Evolutionary conservation across 2,113 vertebrate genomes (phyloP), one percentile per base, ranked within the genome.

Genomic region (Cebus imitator): DNA sequence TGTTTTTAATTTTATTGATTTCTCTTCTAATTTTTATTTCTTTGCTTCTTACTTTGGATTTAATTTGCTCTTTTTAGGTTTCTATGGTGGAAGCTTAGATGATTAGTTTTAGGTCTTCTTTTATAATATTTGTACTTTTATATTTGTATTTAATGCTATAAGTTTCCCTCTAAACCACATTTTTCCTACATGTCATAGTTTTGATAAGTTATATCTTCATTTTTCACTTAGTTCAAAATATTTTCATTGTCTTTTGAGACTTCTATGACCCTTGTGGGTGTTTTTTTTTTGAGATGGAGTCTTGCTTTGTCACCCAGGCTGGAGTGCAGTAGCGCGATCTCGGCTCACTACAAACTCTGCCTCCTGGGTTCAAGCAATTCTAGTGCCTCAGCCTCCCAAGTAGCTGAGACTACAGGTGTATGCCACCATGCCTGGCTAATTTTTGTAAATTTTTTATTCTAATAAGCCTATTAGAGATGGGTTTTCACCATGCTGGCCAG

Each of bases 201-300:
- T 43, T 87, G 48, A 18, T 85, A 35, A 58, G 13, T 85, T 92
- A 12, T 61, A 12, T 94, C 87, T 94, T 82, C 18, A 43, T 87
- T 87, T 87, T 93, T 87, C 37, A 27, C 40, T 80, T 85, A 61
- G 68, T 84, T 93, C 30, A 94, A 52, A 89, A 66, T 83, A 75
- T 43, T 89, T 52, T 43, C 43, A 61, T n/a, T 58, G 64, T 82
- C 35, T 40, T 43, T 40, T 30, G 20, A 75, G 35, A 40, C 23
- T 81, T 88, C 35, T 61, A 32, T 72, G 23, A 55, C 61, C 12
- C 12, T 64, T 64, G 27, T 64, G 12, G 5, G 2, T 14, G 13
- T 13, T 30, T 30, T 5, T 61, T 61, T 30, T 64, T 64, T 64
- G 11, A 64, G 27, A 64, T 32, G 2, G 12, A 64, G 5, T 64